Conservation (phyloP, 2,797 vertebrate species). For the Gymnopithys bicolor region DNA sequence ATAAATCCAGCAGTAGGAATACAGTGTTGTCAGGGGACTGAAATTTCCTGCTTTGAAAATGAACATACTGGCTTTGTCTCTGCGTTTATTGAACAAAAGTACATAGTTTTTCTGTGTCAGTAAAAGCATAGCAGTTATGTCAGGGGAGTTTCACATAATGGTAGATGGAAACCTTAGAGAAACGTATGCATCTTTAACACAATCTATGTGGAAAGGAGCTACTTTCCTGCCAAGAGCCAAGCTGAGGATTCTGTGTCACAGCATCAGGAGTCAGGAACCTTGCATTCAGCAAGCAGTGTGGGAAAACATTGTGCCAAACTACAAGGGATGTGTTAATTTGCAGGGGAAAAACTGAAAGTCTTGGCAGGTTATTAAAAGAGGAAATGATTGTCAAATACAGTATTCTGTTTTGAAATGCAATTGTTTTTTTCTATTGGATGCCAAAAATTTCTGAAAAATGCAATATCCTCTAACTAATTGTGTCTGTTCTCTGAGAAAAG, state of each 20-base stretch:
- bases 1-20: slow-evolving; percentile 30
- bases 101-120: not conserved
- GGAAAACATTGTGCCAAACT: slow-evolving; percentile 47
- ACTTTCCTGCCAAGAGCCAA: not conserved
- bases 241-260: not conserved
- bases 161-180: not conserved
- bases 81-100: not conserved
- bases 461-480: slow-evolving; percentile 46
- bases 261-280: not conserved
- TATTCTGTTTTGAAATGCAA: slow-evolving; percentile 40
- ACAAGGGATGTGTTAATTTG: slow-evolving; percentile 1
- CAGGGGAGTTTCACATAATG: not conserved
- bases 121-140: not conserved
- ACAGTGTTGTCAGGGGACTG: not conserved
- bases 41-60: slow-evolving; percentile 33
- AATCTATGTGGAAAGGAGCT: not conserved
- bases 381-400: slow-evolving; percentile 43
- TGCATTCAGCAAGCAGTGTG: not conserved
- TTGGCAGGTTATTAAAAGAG: slow-evolving; percentile 58
- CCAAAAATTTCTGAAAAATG: slow-evolving; percentile 47
- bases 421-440: slow-evolving; percentile 30
- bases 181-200: not conserved
- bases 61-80: not conserved
- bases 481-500: slow-evolving; percentile 32
- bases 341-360: slow-evolving; percentile 10